These are phyloP conservation scores for Mimumesa dahlbomi DNA, from an alignment of 2,888 invertebrate species.

Conservation along the genomic window DNA sequence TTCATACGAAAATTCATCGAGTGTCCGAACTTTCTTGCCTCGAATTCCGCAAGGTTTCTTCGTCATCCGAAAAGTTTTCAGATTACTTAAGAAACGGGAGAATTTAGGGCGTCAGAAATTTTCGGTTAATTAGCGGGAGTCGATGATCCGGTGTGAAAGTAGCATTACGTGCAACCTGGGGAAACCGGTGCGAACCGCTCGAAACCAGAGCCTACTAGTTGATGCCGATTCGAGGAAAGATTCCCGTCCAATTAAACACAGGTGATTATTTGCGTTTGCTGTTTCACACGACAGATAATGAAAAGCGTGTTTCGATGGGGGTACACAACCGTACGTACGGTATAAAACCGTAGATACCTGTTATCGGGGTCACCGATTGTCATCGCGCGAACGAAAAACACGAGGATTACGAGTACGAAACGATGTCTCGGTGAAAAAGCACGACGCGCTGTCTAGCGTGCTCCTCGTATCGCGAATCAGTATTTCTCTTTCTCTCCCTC, in stretches of 20 bases:
- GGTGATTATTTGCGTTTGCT: constrained; percentile 15
- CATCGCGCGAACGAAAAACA: neutral
- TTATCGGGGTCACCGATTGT: constrained; percentile 14
- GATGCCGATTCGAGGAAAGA: constrained; percentile 42
- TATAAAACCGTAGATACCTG: neutral
- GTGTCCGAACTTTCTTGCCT: too few relatives aligned
- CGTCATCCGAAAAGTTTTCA: too few relatives aligned
- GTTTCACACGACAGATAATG: constrained; percentile 17
- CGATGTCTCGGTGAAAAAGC: constrained; percentile 10
- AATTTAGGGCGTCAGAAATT: too few relatives aligned
- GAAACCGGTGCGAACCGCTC: constrained; percentile 41
- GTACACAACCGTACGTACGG: neutral
- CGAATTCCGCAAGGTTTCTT: too few relatives aligned
- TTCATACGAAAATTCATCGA: too few relatives aligned
- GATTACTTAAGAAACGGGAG: too few relatives aligned
- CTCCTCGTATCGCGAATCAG: neutral
- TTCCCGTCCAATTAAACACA: constrained; percentile 15
- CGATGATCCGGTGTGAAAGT: too few relatives aligned
- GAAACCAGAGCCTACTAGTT: constrained; percentile 66
- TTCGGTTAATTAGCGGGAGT: too few relatives aligned
- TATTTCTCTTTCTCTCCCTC: too few relatives aligned
- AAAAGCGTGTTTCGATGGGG: too few relatives aligned
- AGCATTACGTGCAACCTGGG: too few relatives aligned
- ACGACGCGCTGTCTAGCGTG: constrained; percentile 38
- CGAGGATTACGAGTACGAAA: neutral